Evolutionary conservation across 1,140 invertebrate genomes (phyloP).

Genomic region (Drosophila pachea): DNA sequence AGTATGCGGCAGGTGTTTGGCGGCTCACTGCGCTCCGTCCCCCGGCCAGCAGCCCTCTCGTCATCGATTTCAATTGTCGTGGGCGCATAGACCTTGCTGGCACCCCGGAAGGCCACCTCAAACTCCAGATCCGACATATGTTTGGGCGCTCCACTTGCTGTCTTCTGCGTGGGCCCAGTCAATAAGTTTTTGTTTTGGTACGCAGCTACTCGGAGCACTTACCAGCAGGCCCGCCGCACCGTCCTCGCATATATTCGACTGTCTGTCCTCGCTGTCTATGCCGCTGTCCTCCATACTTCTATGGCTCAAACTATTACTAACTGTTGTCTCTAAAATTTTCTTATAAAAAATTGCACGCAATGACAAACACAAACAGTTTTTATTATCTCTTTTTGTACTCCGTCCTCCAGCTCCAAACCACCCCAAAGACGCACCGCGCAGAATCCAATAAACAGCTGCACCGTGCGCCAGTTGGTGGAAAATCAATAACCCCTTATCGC

Average conservation of each 20-base stretch:
- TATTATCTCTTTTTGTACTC: constrained; percentile 50
- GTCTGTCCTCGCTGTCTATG: constrained; percentile 76
- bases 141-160: constrained; percentile 67
- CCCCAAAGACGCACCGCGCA: constrained; percentile 53
- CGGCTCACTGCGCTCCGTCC: constrained; percentile 57
- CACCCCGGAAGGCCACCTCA: constrained; percentile 71
- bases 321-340: constrained; percentile 16
- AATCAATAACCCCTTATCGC: constrained; percentile 64
- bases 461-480: constrained; percentile 32
- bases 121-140: constrained; percentile 73
- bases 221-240: constrained; percentile 65
- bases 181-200: constrained; percentile 32
- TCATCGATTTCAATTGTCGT: constrained; percentile 73
- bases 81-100: constrained; percentile 67
- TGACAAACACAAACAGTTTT: constrained; percentile 65
- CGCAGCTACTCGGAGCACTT: constrained; percentile 25
- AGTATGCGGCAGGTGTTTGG: constrained; percentile 78
- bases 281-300: constrained; percentile 73
- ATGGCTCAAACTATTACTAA: constrained; percentile 11
- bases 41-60: constrained; percentile 32
- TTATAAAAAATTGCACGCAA: constrained; percentile 44
- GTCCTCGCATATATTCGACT: constrained; percentile 68
- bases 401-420: constrained; percentile 62
- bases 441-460: constrained; percentile 63
- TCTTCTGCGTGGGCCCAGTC: constrained; percentile 56